Conservation (phyloP, 2,888 invertebrate species). For the Agrotis segetum region DNA sequence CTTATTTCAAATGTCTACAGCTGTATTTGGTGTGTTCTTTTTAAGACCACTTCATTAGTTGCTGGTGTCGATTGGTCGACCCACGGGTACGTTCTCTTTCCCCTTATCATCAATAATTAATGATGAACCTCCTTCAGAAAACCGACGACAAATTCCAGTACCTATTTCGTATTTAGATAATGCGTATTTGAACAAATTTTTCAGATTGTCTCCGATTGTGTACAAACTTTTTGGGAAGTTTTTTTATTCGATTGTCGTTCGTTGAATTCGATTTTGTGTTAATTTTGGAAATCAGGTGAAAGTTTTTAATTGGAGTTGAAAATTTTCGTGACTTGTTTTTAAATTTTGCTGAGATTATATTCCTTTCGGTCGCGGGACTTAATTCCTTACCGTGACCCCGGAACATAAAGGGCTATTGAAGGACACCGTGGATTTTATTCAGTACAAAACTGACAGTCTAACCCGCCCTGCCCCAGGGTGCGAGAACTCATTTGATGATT, state of each 20-base stretch:
- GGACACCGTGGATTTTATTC: too few relatives aligned
- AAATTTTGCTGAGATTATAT: background rate
- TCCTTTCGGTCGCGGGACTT: too few relatives aligned
- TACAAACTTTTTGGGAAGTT: conserved; percentile 16
- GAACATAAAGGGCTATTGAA: too few relatives aligned
- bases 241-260: conserved; percentile 22
- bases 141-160: conserved; percentile 58
- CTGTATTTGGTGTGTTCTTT: conserved; percentile 75
- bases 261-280: conserved; percentile 17
- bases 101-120: conserved; percentile 82
- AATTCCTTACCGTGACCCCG: too few relatives aligned
- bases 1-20: conserved; percentile 56
- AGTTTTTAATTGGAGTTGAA: conserved; percentile 30
- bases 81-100: conserved; percentile 68
- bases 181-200: conserved; percentile 65
- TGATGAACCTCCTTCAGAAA: conserved; percentile 70
- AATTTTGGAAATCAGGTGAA: conserved; percentile 25
- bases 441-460: too few relatives aligned
- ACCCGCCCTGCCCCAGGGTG: too few relatives aligned
- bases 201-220: conserved; percentile 43
- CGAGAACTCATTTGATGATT: too few relatives aligned
- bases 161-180: conserved; percentile 60
- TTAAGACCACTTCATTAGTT: conserved; percentile 79
- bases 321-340: conserved; percentile 14
- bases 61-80: conserved; percentile 81